Conservation (phyloP, 2,113 vertebrate species). For the Marcusenius ussheri region DNA sequence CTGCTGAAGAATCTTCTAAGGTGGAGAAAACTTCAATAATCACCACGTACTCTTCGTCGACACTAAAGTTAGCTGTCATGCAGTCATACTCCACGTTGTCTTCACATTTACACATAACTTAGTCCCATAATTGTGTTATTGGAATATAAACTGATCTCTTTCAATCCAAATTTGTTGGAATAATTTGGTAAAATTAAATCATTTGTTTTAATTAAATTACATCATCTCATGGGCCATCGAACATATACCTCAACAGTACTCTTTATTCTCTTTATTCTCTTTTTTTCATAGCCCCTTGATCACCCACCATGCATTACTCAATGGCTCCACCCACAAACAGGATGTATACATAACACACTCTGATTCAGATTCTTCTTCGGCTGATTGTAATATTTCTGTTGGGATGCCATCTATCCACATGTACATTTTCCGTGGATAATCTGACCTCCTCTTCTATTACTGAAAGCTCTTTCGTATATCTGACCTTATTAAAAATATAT, state of each 20-base stretch:
- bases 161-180: neutral
- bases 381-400: neutral
- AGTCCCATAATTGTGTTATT: neutral
- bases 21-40: neutral
- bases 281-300: neutral
- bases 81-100: neutral
- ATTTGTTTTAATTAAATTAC: too few relatives aligned
- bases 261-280: too few relatives aligned
- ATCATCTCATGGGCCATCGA: neutral
- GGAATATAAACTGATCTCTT: neutral
- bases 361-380: neutral
- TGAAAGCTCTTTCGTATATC: neutral
- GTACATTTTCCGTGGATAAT: neutral
- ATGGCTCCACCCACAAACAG: neutral
- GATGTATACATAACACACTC: neutral
- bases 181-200: neutral
- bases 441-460: neutral
- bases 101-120: neutral
- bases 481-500: neutral
- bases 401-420: neutral
- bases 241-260: neutral
- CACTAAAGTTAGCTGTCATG: neutral
- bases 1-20: neutral
- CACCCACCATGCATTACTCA: neutral
- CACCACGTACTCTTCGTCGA: neutral